Conservation (phyloP, 92 coral and sea anemone species). For the Phenganax stokvisi region DNA sequence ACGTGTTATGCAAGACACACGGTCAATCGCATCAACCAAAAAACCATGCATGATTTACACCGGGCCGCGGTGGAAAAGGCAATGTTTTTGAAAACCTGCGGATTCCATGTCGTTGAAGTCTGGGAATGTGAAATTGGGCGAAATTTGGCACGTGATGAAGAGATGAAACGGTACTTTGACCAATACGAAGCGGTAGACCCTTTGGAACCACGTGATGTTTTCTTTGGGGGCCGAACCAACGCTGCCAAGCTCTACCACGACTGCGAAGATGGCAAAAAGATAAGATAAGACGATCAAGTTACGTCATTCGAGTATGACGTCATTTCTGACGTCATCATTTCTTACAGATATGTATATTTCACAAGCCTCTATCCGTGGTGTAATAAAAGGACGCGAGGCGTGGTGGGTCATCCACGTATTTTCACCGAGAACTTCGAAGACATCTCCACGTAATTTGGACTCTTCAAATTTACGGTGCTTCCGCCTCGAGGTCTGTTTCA, state of each 20-base stretch:
- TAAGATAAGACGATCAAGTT: not conserved
- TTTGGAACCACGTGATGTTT: constrained; percentile 29
- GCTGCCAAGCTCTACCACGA: not conserved
- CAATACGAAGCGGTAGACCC: constrained; percentile 19
- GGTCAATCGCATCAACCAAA: too few species aligned
- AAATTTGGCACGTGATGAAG: not conserved
- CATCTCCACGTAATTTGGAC: constrained; percentile 18
- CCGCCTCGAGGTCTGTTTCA: constrained; percentile 32
- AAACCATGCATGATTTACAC: too few species aligned
- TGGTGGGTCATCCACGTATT: constrained; percentile 28
- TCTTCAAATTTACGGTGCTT: constrained; percentile 15
- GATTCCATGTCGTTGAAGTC: not conserved
- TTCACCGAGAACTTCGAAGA: constrained; percentile 25
- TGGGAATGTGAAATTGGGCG: not conserved
- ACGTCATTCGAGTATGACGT: not conserved
- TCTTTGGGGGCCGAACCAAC: constrained; percentile 2
- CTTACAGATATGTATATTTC: not conserved
- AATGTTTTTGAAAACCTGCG: too few species aligned
- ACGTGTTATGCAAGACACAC: too few species aligned
- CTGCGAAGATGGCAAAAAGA: constrained; percentile 13
- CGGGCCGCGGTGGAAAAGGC: too few species aligned
- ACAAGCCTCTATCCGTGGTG: not conserved
- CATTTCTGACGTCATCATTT: not conserved
- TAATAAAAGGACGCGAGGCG: constrained; percentile 19
- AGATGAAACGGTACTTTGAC: constrained; percentile 15